Conservation (phyloP, 1,140 invertebrate genomes). For the Scylla paramamosain region DNA sequence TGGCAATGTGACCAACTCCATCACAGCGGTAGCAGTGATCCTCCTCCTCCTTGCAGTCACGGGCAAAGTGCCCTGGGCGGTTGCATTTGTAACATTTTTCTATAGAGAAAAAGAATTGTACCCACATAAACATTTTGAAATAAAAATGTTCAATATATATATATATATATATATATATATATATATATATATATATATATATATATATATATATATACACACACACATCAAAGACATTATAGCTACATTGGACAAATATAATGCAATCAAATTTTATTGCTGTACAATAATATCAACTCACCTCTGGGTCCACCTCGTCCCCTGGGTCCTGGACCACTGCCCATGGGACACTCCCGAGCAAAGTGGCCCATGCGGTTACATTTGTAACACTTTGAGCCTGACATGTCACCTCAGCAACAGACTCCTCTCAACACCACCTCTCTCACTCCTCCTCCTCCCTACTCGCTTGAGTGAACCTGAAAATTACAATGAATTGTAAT, state of each 20-base stretch:
- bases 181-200: constrained; percentile 26
- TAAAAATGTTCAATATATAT: neutral
- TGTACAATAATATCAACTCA: constrained; percentile 37
- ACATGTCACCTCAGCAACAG: constrained; percentile 70
- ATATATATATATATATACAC: neutral
- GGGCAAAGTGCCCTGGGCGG: constrained; percentile 82
- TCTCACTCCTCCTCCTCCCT: constrained; percentile 73
- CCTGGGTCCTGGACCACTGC: constrained; percentile 67
- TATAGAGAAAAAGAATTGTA: constrained; percentile 28
- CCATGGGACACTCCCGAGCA: constrained; percentile 81
- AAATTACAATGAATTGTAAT: neutral
- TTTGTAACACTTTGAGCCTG: constrained; percentile 88
- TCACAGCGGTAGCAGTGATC: constrained; percentile 94
- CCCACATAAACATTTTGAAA: neutral
- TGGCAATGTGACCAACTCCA: constrained; percentile 92
- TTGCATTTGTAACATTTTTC: constrained; percentile 92
- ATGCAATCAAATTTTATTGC: too few species aligned
- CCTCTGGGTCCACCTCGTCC: constrained; percentile 74
- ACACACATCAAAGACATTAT: neutral
- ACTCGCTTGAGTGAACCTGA: constrained; percentile 47
- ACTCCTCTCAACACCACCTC: constrained; percentile 72
- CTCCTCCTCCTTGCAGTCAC: constrained; percentile 82
- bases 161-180: constrained; percentile 26
- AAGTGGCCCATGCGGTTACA: constrained; percentile 86
- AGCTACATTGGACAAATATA: neutral